Evolutionary conservation across 2,113 vertebrate species (phyloP).

Genomic region (Symphodus melops): DNA sequence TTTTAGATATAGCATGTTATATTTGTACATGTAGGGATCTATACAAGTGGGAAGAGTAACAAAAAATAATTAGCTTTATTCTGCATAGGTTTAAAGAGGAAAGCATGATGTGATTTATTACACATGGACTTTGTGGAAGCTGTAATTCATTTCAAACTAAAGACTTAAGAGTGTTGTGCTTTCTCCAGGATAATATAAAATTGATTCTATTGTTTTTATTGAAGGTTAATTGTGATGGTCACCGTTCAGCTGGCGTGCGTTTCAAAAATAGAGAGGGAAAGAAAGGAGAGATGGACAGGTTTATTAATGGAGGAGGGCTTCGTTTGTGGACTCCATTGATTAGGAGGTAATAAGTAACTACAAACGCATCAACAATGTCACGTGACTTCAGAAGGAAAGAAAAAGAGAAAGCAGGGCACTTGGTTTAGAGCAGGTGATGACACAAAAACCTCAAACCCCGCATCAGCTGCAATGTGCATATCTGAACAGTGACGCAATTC

Average conservation of each 20-base stretch:
- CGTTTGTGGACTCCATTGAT: constrained; percentile 33
- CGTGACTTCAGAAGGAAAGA: constrained; percentile 1
- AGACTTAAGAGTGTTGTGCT: not conserved
- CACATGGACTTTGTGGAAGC: not conserved
- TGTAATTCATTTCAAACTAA: not conserved
- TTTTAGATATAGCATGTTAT: too few relatives aligned
- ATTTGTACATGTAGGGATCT: too few relatives aligned
- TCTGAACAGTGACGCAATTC: constrained; percentile 72
- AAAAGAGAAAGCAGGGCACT: not conserved
- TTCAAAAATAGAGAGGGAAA: not conserved
- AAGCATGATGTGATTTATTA: not conserved
- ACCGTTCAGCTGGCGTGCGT: constrained; percentile 14
- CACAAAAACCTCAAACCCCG: too few relatives aligned
- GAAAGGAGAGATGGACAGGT: constrained; percentile 42
- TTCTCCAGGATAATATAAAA: not conserved
- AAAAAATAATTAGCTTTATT: too few relatives aligned
- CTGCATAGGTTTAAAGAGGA: not conserved
- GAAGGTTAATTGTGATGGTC: constrained; percentile 40
- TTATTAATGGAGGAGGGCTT: constrained; percentile 39
- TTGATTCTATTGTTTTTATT: not conserved
- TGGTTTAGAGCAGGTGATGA: too few relatives aligned
- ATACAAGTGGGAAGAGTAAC: too few relatives aligned
- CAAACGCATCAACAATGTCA: not conserved
- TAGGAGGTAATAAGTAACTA: constrained; percentile 48
- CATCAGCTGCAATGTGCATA: constrained; percentile 35